Conservation (phyloP, 2,113 vertebrate species). For the Oxygymnocypris stewartii region DNA sequence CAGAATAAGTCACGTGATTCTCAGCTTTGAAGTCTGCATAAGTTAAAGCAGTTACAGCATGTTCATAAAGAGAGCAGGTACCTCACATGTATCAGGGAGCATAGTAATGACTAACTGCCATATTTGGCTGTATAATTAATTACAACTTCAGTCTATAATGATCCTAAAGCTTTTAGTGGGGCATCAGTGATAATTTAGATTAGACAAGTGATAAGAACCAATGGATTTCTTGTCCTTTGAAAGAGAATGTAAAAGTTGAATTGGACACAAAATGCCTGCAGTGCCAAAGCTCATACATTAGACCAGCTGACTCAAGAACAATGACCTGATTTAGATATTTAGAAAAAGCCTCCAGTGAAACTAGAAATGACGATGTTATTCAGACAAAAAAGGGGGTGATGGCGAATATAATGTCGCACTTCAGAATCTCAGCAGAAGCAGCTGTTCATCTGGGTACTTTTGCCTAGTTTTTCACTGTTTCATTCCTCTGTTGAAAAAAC, state of each 20-base stretch:
- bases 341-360: slow-evolving; percentile 19
- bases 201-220: slow-evolving; percentile 13
- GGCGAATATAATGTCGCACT: not conserved
- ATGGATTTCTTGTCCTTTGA: slow-evolving; percentile 34
- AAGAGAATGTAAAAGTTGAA: slow-evolving; percentile 9
- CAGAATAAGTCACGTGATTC: slow-evolving; percentile 68
- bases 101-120: slow-evolving; percentile 6
- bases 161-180: slow-evolving; percentile 21
- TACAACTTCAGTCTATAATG: slow-evolving; percentile 12
- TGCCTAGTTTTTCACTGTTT: no score
- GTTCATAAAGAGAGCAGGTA: slow-evolving; percentile 13
- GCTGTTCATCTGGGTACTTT: not conserved
- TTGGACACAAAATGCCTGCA: slow-evolving; percentile 11
- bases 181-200: slow-evolving; percentile 13
- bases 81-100: not conserved
- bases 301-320: slow-evolving; percentile 44
- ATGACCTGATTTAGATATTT: slow-evolving; percentile 19
- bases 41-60: slow-evolving; percentile 64
- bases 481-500: no score
- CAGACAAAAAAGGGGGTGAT: not conserved
- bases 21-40: slow-evolving; percentile 68
- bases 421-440: not conserved
- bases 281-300: slow-evolving; percentile 1
- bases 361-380: not conserved
- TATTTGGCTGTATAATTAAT: slow-evolving; percentile 14